Evolutionary conservation across 1,140 invertebrate genomes (phyloP), one percentile per base, ranked within the genome.

Genomic region (Drosophila miranda): DNA sequence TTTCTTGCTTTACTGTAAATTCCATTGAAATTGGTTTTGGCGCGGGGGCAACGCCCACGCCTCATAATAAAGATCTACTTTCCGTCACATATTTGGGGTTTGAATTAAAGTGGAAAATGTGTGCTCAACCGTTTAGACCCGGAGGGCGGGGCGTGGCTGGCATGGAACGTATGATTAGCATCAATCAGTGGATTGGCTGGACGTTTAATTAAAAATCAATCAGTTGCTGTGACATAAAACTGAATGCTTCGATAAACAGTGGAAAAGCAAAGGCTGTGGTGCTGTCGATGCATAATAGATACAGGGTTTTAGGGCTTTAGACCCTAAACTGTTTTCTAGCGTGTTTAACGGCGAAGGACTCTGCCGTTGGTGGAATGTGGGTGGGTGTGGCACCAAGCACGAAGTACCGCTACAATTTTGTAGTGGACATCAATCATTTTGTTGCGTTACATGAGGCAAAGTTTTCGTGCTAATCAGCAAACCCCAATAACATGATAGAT

Each of bases 181-280:
- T 66, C 79, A 75, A 75, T 83, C 70, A 64, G 59, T 73, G 60
- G 56, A 57, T 74, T 64, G 42, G 50, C 45, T 52, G 71, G 45
- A 61, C 56, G 57, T 66, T 74, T 79, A 83, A 84, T 84, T 83
- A 83, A 83, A 84, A 83, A 79, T 83, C 80, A 83, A 83, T 83
- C 80, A 84, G 71, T 67, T 49, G 61, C 62, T 64, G 71, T 71
- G 75, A 66, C 71, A 79, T 75, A 84, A 71, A 71, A 48, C 59
- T 59, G 57, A 83, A 60, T 63, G 57, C 61, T 34, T 38, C 49
- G 21, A 49, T 57, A 76, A 51, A 61, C 55, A 61, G 23, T 38
- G 16, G 45, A 21, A 54, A 13, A 26, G 54, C 14, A 50, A 30
- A 49, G 55, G 19, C 41, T 26, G 11, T 51, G 21, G 43, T 45